phyloP scores from a whole-genome alignment of 2,113 vertebrate species.

The Dendrocopos noguchii region DNA sequence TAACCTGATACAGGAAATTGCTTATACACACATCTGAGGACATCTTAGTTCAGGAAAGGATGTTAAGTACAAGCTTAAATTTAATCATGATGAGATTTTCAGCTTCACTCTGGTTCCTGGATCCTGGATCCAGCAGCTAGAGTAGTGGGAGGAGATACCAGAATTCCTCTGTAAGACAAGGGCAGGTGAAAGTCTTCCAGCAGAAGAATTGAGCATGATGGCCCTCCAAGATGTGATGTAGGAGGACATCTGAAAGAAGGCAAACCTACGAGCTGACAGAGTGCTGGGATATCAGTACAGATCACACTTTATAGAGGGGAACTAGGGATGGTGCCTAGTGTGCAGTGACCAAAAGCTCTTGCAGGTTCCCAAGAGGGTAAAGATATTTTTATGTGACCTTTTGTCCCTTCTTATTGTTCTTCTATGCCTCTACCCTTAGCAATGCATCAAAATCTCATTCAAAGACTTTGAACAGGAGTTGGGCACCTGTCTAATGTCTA shows the following conservation, averaged over 20 bases:
- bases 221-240: background rate
- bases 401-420: background rate
- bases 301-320: background rate
- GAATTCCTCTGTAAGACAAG: background rate
- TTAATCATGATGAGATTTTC: background rate
- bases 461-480: background rate
- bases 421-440: background rate
- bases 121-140: too few species aligned
- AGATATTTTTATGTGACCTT: background rate
- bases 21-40: background rate
- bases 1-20: background rate
- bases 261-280: background rate
- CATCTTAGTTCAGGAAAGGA: background rate
- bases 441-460: background rate
- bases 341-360: background rate
- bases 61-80: background rate
- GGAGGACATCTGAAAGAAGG: accelerated
- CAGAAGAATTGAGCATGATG: background rate
- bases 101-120: background rate
- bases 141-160: background rate
- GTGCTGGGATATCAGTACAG: background rate
- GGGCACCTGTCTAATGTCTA: background rate
- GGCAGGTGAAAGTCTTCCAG: background rate
- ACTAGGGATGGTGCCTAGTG: background rate
- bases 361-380: background rate